A percentile compares a stretch with the other conserved stretches of the same genome.
These are phyloP conservation scores for Imbricaverruca yamaguchii DNA, from an alignment of 2,888 invertebrate genomes.

Conservation along the genomic window DNA sequence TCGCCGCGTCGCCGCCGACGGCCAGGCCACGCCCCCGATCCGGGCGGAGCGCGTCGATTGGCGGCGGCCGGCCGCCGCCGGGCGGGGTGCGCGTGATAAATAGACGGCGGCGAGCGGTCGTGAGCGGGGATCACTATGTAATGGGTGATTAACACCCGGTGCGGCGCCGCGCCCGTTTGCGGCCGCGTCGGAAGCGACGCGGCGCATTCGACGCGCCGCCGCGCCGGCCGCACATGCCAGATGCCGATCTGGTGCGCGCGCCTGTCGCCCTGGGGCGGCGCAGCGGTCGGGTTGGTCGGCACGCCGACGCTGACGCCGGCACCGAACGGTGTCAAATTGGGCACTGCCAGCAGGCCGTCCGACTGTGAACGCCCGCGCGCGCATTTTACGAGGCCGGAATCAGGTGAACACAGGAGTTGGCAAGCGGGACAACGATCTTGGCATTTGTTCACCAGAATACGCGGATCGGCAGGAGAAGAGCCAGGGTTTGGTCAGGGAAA, in stretches of 20 bases:
- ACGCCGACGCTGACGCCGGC: neutral
- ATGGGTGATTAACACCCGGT: constrained; percentile 7
- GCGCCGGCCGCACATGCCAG: neutral
- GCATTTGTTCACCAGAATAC: too few species aligned
- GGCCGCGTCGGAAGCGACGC: neutral
- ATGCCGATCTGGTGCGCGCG: neutral
- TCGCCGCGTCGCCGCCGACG: neutral
- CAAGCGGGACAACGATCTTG: too few species aligned
- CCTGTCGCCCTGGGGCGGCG: neutral
- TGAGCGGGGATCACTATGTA: neutral
- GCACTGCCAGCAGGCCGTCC: too few species aligned
- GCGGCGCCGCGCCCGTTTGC: neutral
- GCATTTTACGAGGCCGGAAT: too few species aligned
- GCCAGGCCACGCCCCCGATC: neutral
- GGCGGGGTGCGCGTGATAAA: neutral
- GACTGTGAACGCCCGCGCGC: too few species aligned
- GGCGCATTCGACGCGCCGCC: neutral
- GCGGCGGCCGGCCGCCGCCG: neutral
- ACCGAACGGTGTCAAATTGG: too few species aligned
- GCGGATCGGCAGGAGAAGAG: too few species aligned
- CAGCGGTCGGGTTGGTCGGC: neutral
- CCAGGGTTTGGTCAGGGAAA: too few species aligned
- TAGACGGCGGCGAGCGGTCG: neutral
- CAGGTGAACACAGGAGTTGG: too few species aligned
- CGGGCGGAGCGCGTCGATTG: neutral